Base-by-base conservation (phyloP, 2,888 invertebrate species). In the Lasioglossum oenotherae region DNA sequence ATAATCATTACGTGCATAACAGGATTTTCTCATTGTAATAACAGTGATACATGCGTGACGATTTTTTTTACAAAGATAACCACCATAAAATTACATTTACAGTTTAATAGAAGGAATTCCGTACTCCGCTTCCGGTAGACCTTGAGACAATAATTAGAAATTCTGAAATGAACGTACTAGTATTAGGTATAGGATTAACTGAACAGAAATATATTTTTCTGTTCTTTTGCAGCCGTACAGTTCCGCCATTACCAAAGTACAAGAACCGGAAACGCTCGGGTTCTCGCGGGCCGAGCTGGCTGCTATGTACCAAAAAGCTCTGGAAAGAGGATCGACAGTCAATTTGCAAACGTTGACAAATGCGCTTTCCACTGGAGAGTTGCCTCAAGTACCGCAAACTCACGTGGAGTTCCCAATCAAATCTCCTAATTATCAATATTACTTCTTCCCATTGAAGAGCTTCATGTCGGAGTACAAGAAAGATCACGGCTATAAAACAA, bases 391-490 rank as follows among this genome's bases (percentile, higher is more conserved):
- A n/a, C 80, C 84, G 19, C 83, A 84, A 5, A 92, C 85, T 77
- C 90, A 87, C 19, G 78, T 91, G 38, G 87, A 89, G 77, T 71
- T 92, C 80, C 89, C 92, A 53, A 23, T 76, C n/a, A 87, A 86
- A 41, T 83, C 89, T 57, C 88, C 89, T 3, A 79, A 80, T 73
- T 96, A 86, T 35, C 96, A 96, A 92, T 96, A 96, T 90, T 96
- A 96, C 91, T 96, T 96, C 92, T 96, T 96, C 88, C 96, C 96
- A 0, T 91, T 96, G 76, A 96, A 96, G 88, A 95, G 95, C 81
- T 96, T 96, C 85, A 92, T 95, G 85, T 95, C 95, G 86, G 95
- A 95, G 85, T 78, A 93, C 12, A 90, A 90, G 41, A 89, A 89
- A 53, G 85, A 91, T 79, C 77, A 92, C 74, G 88, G 88, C 8